phyloP scores from a whole-genome alignment of 2,113 vertebrate genomes.

The Scalopus aquaticus region DNA sequence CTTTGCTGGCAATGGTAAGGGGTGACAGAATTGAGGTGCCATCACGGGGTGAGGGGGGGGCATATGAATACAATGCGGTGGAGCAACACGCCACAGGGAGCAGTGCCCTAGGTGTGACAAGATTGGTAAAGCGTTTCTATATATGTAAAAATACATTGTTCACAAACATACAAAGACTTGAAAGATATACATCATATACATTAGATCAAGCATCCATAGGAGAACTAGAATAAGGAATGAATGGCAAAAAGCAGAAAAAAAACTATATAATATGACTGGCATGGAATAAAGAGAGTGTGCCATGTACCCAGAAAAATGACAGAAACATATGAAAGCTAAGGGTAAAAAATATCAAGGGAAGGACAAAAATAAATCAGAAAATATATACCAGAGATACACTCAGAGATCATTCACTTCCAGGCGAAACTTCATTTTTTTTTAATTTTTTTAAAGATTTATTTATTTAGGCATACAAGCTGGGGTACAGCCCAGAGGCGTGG shows the following conservation, averaged over 20 bases:
- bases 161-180: not conserved
- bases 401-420: not conserved
- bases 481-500: too few species aligned
- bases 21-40: rapidly evolving
- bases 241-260: not conserved
- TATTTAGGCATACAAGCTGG: too few species aligned
- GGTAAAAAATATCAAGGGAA: not conserved
- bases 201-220: not conserved
- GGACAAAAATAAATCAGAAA: not conserved
- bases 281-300: not conserved
- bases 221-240: not conserved
- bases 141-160: not conserved
- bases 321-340: not conserved
- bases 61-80: not conserved
- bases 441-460: too few species aligned
- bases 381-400: not conserved
- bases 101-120: not conserved
- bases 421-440: too few species aligned
- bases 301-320: not conserved
- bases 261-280: too few species aligned
- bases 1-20: not conserved
- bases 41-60: not conserved
- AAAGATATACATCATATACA: not conserved
- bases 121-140: rapidly evolving
- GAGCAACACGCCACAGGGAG: not conserved